phyloP scores from a whole-genome alignment of 2,113 vertebrate genomes.

The Isichthys henryi region DNA sequence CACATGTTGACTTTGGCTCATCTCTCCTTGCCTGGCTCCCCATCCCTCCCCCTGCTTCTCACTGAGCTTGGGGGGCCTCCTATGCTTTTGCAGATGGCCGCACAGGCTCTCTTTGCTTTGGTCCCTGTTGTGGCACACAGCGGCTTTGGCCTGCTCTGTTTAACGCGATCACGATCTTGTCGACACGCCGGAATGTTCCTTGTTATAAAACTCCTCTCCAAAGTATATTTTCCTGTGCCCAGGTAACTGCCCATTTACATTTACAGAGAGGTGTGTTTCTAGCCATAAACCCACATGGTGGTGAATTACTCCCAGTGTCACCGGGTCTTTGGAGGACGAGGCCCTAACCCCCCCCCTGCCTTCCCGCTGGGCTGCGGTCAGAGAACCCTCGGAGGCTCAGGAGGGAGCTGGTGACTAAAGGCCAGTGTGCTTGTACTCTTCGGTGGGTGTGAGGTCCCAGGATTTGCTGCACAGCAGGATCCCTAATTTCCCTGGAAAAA shows the following conservation, averaged over 20 bases:
- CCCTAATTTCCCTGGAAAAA: constrained; percentile 16
- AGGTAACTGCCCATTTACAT: constrained; percentile 10
- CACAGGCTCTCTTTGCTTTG: neutral
- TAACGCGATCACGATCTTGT: neutral
- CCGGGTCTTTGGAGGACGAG: neutral
- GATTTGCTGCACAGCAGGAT: neutral
- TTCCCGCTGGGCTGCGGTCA: constrained; percentile 6
- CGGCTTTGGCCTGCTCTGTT: neutral
- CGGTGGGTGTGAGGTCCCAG: constrained; percentile 8
- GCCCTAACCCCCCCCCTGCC: neutral
- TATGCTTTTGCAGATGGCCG: neutral
- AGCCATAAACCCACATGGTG: neutral
- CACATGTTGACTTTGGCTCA: neutral
- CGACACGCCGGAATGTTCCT: neutral
- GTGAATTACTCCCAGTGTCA: constrained; percentile 22
- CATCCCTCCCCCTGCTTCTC: neutral
- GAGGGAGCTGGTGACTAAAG: constrained; percentile 4
- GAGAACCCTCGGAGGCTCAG: neutral
- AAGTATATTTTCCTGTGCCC: neutral
- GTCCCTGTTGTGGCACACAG: neutral
- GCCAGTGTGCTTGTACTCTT: neutral
- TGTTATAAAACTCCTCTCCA: constrained; percentile 7
- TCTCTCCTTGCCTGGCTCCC: neutral
- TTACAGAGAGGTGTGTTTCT: neutral
- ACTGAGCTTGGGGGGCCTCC: neutral